A percentile compares a stretch with the other conserved stretches of the same genome.
These are phyloP conservation scores for Miltochrista miniata DNA, from an alignment of 2,888 invertebrate species.

Conservation along the genomic window DNA sequence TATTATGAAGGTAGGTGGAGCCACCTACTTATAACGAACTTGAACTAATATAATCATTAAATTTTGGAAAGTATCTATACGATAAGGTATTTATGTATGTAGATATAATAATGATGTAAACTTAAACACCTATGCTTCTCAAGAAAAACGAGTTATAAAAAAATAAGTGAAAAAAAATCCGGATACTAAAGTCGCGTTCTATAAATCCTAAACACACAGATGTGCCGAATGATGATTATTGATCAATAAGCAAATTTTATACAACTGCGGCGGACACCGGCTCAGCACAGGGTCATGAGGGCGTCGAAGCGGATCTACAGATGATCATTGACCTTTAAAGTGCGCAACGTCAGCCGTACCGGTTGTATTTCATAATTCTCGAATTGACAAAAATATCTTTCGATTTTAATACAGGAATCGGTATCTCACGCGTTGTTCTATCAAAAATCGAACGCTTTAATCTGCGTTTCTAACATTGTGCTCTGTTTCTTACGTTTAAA, in stretches of 20 bases:
- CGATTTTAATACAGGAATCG: conserved; percentile 14
- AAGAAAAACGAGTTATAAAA: no score
- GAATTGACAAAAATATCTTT: conserved; percentile 47
- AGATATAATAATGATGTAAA: no score
- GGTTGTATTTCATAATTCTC: conserved; percentile 75
- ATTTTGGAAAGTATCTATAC: no score
- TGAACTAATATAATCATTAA: no score
- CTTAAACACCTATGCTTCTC: no score
- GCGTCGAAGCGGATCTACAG: conserved; percentile 81
- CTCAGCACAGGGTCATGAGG: conserved; percentile 79
- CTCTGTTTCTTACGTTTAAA: no score
- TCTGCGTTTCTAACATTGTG: not conserved
- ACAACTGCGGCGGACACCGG: conserved; percentile 56
- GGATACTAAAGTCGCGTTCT: not conserved
- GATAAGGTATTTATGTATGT: no score
- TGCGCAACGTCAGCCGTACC: conserved; percentile 70
- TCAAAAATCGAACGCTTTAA: not conserved
- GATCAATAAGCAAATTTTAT: conserved; percentile 70
- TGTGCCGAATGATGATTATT: conserved; percentile 41
- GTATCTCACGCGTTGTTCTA: not conserved
- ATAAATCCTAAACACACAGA: not conserved
- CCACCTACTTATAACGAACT: no score
- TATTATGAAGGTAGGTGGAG: no score
- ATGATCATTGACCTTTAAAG: conserved; percentile 83
- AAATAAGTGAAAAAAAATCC: not conserved